phyloP scores from a whole-genome alignment of 2,888 invertebrate genomes.

The Ormyrus thymus region DNA sequence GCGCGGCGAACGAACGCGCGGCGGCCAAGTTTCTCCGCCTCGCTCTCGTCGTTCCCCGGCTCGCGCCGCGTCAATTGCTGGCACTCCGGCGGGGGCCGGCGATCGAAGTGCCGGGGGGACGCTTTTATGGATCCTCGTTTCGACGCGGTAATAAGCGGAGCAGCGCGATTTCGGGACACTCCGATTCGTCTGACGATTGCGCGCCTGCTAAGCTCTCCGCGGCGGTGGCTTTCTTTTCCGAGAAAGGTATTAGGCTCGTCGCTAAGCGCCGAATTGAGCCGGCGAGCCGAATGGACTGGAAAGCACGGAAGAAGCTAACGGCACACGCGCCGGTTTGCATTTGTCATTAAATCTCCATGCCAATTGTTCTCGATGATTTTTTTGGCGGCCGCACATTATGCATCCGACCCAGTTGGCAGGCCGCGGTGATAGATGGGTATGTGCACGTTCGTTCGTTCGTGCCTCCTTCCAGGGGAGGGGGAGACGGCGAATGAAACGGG shows the following conservation, averaged over 20 bases:
- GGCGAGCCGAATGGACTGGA: no score
- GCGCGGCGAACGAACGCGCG: conserved; percentile 10
- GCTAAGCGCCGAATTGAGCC: no score
- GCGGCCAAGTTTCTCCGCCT: not conserved
- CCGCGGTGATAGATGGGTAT: conserved; percentile 11
- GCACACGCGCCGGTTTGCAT: not conserved
- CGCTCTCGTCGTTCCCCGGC: not conserved
- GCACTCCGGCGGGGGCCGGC: no score
- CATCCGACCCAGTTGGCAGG: conserved; percentile 11
- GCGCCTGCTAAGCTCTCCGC: no score
- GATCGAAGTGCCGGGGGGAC: no score
- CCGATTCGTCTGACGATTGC: no score
- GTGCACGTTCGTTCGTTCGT: not conserved
- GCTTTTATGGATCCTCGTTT: not conserved
- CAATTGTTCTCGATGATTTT: not conserved
- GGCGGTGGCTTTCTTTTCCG: no score
- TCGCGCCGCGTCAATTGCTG: conserved; percentile 14
- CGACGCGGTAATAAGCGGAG: no score
- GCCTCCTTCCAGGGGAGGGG: not conserved
- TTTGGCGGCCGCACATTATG: not conserved
- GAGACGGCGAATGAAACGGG: not conserved
- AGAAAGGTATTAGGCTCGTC: no score
- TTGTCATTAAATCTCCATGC: not conserved
- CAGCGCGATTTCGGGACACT: no score
- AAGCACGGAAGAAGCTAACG: not conserved